Percentiles rank a stretch among this genome's conserved stretches.
phyloP scores from a whole-genome alignment of 2,797 vertebrate species.

The Falco biarmicus region DNA sequence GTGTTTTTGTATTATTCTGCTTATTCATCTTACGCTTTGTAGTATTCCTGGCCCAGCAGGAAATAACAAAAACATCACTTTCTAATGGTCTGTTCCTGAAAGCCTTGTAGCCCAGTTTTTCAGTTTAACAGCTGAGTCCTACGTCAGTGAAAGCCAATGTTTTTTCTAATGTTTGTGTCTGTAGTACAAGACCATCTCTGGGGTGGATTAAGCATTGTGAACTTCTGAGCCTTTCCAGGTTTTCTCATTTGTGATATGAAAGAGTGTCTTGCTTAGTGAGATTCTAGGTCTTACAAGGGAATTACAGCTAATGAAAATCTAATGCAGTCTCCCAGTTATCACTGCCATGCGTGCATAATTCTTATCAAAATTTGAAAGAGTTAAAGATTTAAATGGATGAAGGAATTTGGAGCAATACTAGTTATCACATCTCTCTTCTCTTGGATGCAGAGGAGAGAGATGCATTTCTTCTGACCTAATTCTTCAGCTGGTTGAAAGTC shows the following conservation, averaged over 20 bases:
- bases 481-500: neutral
- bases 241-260: neutral
- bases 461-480: neutral
- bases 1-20: neutral
- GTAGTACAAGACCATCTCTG: fast-evolving
- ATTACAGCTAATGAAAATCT: neutral
- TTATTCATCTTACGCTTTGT: neutral
- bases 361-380: neutral
- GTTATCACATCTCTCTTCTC: neutral
- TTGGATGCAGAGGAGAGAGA: neutral
- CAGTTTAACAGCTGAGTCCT: neutral
- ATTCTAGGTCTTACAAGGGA: neutral
- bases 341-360: fast-evolving
- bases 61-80: neutral
- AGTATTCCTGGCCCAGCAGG: neutral
- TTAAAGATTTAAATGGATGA: neutral
- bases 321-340: neutral
- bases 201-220: neutral
- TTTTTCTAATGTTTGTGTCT: neutral
- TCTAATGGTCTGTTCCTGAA: neutral
- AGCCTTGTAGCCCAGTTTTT: neutral
- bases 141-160: fast-evolving
- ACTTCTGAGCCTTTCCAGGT: neutral
- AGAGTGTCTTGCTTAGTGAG: neutral
- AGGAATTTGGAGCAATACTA: neutral